Evolutionary conservation across 2,888 invertebrate genomes (phyloP), one percentile per base, ranked within the genome.

Genomic region (Muschampia plurimacula): DNA sequence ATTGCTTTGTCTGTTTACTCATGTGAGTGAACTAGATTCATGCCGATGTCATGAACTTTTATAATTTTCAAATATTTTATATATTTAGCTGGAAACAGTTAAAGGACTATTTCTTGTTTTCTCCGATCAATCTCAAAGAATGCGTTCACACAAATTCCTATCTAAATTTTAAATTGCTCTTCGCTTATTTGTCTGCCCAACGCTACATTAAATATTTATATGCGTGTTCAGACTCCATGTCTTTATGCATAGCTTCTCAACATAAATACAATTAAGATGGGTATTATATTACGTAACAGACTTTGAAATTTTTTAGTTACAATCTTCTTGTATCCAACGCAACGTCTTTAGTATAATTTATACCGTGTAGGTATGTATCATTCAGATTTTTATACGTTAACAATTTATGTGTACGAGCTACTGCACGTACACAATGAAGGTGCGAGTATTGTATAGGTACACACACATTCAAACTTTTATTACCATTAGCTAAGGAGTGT

Each of bases 151-250:
- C n/a, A 12, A 22, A 65, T n/a, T 22, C 15, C 9, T 13, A 52
- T 65, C 36, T 7, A 32, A 41, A 52, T 52, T 52, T 22, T 52
- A 65, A 52, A 65, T 52, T 52, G 32, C 32, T 32, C 65, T 52
- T 64, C 32, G 49, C 52, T 3, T 52, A 65, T 52, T 36, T 49
- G 32, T 60, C 60, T 36, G 32, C 10, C 9, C 36, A 60, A 60
- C 60, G 15, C 12, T 22, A 9, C 36, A 32, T 65, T 15, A 22
- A 65, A 65, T 65, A 65, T 65, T n/a, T 65, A 36, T 49, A 32
- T 13, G n/a, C n/a, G 36, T 13, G 60, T 60, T 60, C 12, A 60
- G 60, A 13, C 36, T 49, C 9, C 32, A 9, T n/a, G 46, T 28
- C 28, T 32, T 12, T 22, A 12, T 28, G 28, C 12, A 32, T n/a